These are phyloP conservation scores for Amiota mariae DNA, from an alignment of 2,888 invertebrate genomes.

Conservation along the genomic window DNA sequence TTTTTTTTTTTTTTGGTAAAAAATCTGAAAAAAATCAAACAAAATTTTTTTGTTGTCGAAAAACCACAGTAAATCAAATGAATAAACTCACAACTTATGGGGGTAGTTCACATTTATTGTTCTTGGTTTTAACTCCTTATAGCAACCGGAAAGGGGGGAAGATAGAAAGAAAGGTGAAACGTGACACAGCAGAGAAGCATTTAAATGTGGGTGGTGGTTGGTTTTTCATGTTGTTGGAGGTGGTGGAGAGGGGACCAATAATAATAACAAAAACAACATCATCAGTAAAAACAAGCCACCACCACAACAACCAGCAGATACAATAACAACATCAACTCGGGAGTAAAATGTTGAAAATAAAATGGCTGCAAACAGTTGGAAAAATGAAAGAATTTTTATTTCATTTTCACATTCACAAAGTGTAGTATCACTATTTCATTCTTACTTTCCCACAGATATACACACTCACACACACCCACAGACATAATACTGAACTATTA, in stretches of 20 bases:
- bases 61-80: too few relatives aligned
- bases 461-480: slow-evolving; percentile 10
- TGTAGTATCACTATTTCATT: slow-evolving; percentile 41
- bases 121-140: too few relatives aligned
- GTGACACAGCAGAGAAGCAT: slow-evolving; percentile 54
- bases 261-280: background rate
- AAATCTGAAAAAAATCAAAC: too few relatives aligned
- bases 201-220: slow-evolving; percentile 64
- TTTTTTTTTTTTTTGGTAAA: too few relatives aligned
- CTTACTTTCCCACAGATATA: slow-evolving; percentile 34
- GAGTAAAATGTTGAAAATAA: slow-evolving; percentile 47
- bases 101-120: too few relatives aligned
- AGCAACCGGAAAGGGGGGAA: too few relatives aligned
- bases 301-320: background rate
- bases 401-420: slow-evolving; percentile 61
- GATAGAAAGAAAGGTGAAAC: too few relatives aligned
- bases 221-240: background rate
- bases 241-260: slow-evolving; percentile 15
- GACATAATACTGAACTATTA: background rate
- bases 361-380: slow-evolving; percentile 61
- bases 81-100: too few relatives aligned
- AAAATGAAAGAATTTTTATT: slow-evolving; percentile 53
- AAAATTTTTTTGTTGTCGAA: too few relatives aligned
- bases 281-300: background rate
- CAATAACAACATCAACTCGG: background rate